Base-by-base conservation (phyloP, 2,888 invertebrate genomes). In the Agonopterix heracliana region DNA sequence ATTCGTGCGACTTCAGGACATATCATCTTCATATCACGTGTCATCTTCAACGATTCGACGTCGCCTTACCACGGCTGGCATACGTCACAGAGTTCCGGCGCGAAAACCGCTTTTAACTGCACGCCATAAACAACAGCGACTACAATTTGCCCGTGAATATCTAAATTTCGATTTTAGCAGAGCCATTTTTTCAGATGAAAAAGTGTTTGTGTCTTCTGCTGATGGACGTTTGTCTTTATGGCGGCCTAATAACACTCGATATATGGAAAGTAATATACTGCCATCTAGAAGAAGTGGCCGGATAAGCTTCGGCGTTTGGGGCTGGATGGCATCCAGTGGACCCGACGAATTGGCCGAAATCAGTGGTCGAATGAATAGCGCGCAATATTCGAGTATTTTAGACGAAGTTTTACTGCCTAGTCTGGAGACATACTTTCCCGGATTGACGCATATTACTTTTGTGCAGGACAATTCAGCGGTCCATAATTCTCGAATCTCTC, bases 201-300 rank as follows among this genome's bases (percentile, higher is more conserved):
- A 51, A 45, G 42, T 49, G 14, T 53, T 55, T 51, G 38, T 41
- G 7, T 50, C 52, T 13, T 38, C 46, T 45, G 52, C 45, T 46
- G 42, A 49, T 47, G 49, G 49, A 11, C 12, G 52, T 9, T 2
- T 52, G 13, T 47, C 50, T 44, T 47, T 54, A 46, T 51, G 54
- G 49, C 46, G 53, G 10, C 36, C 40, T 44, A 38, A 53, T 49
- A 50, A 50, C 12, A 50, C 48, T 11, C 17, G 53, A 12, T 53
- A 48, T 50, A 17, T 41, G 26, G 53, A 50, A 48, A 36, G 11
- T 42, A 53, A 53, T 49, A 47, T 50, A 42, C 44, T 48, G 34
- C 48, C 50, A 44, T 41, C 44, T 44, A 46, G 48, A 34, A 5
- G 9, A 5, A 35, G 35, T 35, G 35, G 35, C 7, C 35, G 35